Percentiles rank a stretch among this genome's conserved stretches.
phyloP scores from a whole-genome alignment of 1,140 invertebrate species.

The Brachionus rubens region DNA sequence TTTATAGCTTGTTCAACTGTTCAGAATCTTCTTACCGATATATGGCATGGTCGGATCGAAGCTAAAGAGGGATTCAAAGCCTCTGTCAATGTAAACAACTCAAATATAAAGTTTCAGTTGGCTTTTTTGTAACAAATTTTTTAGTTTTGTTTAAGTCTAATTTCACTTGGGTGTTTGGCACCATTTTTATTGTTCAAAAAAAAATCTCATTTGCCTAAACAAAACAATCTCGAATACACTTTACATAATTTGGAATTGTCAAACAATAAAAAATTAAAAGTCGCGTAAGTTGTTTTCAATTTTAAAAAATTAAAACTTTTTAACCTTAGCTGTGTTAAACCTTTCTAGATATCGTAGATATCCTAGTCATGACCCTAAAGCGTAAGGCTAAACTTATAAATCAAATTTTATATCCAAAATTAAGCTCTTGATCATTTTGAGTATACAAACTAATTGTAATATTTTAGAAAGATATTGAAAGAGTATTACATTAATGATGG shows the following conservation, averaged over 20 bases:
- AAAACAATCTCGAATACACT: neutral
- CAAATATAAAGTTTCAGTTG: too few relatives aligned
- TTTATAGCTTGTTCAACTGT: constrained; percentile 28
- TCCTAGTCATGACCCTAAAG: too few relatives aligned
- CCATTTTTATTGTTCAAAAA: constrained; percentile 11
- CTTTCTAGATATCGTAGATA: too few relatives aligned
- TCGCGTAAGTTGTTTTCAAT: constrained; percentile 12
- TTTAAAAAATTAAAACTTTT: constrained; percentile 9
- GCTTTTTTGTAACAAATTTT: too few relatives aligned
- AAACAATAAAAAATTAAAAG: neutral
- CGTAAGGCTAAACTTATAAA: too few relatives aligned
- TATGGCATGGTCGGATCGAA: constrained; percentile 37
- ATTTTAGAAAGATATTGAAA: neutral
- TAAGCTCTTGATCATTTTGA: too few relatives aligned
- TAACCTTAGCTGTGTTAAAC: neutral
- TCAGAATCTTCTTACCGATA: constrained; percentile 40
- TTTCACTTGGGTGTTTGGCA: neutral
- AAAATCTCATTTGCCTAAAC: neutral
- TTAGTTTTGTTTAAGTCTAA: constrained; percentile 18
- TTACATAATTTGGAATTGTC: neutral
- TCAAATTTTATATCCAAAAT: too few relatives aligned
- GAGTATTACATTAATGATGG: constrained; percentile 25
- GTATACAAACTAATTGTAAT: too few relatives aligned
- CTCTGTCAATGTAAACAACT: neutral
- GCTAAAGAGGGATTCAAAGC: constrained; percentile 3